Evolutionary conservation across 2,888 invertebrate genomes (phyloP), one percentile per base, ranked within the genome.

Genomic region (Azorinus chamasolen): DNA sequence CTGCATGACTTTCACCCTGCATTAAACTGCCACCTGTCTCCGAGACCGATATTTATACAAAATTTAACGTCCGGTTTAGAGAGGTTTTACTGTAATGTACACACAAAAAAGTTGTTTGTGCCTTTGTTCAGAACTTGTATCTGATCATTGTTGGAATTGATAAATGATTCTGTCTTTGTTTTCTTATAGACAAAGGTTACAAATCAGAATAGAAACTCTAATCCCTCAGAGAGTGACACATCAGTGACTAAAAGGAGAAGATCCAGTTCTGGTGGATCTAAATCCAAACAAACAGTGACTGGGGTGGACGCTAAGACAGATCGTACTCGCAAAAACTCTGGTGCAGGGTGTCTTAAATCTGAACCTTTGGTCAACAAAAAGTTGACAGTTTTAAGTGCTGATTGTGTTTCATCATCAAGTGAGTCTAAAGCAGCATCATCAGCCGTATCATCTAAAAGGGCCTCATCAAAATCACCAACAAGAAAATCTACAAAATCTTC

Each of bases 241-340:
- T 41, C 39, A 10, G 43, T 39, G 2, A 55, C 25, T 8, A 27
- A 59, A 18, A 51, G 65, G 20, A 43, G 74, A 22, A 32, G 68
- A 50, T 72, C 72, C 14, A 69, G 72, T n/a, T 70, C 75, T 18
- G 75, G 75, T 27, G 61, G 78, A 25, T 69, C 71, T 10, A 76
- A 63, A 24, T 57, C 77, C 12, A 78, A 65, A 46, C 53, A 54
- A 41, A 39, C 54, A 16, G 20, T 51, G 22, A 24, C 32, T 53
- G 48, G 43, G 55, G 57, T 24, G 46, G 41, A 22, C n/a, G 27
- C 25, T 1, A 32, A 32, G 32, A 32, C 32, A 32, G 32, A 32
- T 4, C 32, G 10, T 6, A 32, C 5, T 32, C 32, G 10, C 5
- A 32, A 32, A 32, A 32, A 32, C 5, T 32, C 32, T 6, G 10